These are phyloP conservation scores for Cotesia glomerata DNA, from an alignment of 1,140 invertebrate species.

Conservation along the genomic window DNA sequence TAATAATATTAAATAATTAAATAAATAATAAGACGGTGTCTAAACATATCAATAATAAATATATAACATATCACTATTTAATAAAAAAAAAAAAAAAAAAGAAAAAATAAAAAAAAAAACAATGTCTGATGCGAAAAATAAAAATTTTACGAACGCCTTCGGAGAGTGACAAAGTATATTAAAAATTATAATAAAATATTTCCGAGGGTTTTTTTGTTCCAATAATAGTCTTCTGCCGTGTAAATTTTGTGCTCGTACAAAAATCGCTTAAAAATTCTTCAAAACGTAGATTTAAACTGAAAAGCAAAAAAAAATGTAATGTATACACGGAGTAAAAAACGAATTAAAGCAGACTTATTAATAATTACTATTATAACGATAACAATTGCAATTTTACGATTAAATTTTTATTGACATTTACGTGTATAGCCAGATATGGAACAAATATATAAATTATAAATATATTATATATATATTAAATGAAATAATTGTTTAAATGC, in stretches of 20 bases:
- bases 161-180: too few species aligned
- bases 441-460: not conserved
- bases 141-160: too few species aligned
- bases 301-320: constrained; percentile 17
- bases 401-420: not conserved
- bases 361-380: not conserved
- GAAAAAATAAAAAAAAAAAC: too few species aligned
- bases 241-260: constrained; percentile 24
- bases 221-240: not conserved
- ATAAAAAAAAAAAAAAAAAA: too few species aligned
- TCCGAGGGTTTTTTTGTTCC: too few species aligned
- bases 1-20: not conserved
- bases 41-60: not conserved
- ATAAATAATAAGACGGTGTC: not conserved
- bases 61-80: not conserved
- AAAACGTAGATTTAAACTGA: not conserved
- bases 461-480: constrained; percentile 4
- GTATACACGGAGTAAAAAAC: constrained; percentile 8
- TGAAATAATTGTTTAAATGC: constrained; percentile 47
- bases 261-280: not conserved
- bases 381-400: not conserved
- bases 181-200: too few species aligned
- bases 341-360: not conserved
- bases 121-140: too few species aligned
- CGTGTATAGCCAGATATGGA: not conserved